Evolutionary conservation across 2,797 vertebrate genomes (phyloP).

Genomic region (Anisognathus igniventris): DNA sequence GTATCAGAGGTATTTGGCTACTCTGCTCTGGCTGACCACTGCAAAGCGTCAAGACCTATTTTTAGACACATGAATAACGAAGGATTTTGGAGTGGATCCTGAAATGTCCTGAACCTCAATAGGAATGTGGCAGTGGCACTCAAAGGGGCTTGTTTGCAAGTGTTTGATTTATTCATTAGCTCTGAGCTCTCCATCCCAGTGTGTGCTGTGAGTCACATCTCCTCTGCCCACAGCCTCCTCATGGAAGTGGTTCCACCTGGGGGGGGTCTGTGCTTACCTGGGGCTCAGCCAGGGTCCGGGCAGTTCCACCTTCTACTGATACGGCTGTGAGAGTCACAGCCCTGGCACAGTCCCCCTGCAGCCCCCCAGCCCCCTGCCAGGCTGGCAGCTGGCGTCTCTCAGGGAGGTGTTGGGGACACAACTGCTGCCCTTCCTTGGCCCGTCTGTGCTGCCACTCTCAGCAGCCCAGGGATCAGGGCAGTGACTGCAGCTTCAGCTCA

Average conservation of each 20-base stretch:
- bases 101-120: background rate
- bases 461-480: background rate
- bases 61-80: background rate
- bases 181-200: background rate
- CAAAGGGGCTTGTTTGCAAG: background rate
- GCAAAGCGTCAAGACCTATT: background rate
- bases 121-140: slow-evolving; percentile 8
- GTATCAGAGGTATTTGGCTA: background rate
- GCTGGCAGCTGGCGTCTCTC: background rate
- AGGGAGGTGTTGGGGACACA: background rate
- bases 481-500: background rate
- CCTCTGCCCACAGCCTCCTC: background rate
- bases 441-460: background rate
- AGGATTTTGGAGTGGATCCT: slow-evolving; percentile 16
- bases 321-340: background rate
- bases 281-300: background rate
- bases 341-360: background rate
- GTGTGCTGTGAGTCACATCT: background rate
- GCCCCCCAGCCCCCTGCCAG: background rate
- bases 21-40: background rate
- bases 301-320: background rate
- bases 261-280: background rate
- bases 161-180: background rate
- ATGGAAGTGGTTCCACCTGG: accelerated
- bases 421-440: background rate